Evolutionary conservation across 2,888 invertebrate genomes (phyloP), one percentile per base, ranked within the genome.

Genomic region (Orthosia incerta): DNA sequence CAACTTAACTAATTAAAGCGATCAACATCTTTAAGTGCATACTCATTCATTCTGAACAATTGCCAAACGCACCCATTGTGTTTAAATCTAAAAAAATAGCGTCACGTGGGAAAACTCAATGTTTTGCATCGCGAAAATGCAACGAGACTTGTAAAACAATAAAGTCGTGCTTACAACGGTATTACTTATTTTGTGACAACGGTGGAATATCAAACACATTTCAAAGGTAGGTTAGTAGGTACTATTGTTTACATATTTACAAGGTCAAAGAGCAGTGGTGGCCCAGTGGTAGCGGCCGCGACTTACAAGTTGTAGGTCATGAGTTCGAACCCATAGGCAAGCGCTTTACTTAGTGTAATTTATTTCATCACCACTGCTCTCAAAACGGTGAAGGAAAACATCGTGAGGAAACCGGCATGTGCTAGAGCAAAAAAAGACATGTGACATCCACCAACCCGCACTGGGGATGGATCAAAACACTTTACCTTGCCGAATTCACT

Each of bases 41-140:
- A 87, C 73, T 75, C 87, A 88, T 79, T 78, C 88, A 87, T 82
- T 82, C 65, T 80, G 89, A 92, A 92, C 93, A 93, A 94, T 94
- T 94, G 91, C 93, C 89, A 91, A 93, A 94, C 88, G 83, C 81
- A 71, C 53, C 91, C 84, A 94, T 94, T 94, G 94, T 94, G 79
- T 89, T 87, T 76, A 79, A 78, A 86, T 87, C 85, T 88, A 90
- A 91, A 92, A 92, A 92, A 91, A 91, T 89, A 87, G 74, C 85
- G 75, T 79, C 81, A 80, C 91, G 92, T 94, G 94, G 86, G 94
- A 94, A 93, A 82, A 75, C 31, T 51, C 79, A 76, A 90, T 94
- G 93, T 93, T 84, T 88, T 74, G 73, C 84, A 76, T 86, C 84
- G 87, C 84, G 85, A 91, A 90, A 90, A 91, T 88, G 86, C 85